A percentile compares a stretch with the other conserved stretches of the same genome.
These are phyloP conservation scores for Galago senegalensis DNA, from an alignment of 2,797 vertebrate species.

Conservation along the genomic window DNA sequence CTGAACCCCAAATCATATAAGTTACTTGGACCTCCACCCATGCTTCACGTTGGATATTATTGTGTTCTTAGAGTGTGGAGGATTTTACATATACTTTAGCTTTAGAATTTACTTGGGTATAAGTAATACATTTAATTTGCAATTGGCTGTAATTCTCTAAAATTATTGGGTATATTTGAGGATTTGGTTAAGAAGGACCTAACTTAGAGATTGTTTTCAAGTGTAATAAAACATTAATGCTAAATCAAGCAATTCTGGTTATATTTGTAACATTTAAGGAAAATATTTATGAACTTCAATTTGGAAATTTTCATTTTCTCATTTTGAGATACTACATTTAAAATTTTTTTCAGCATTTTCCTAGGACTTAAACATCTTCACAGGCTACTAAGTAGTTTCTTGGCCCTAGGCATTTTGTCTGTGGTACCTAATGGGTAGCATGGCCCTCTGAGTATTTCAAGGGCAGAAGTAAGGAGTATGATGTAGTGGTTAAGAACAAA, in stretches of 20 bases:
- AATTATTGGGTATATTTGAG: not conserved
- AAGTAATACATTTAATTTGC: not conserved
- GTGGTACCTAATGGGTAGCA: not conserved
- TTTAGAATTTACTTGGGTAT: not conserved
- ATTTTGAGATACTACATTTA: not conserved
- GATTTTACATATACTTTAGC: not conserved
- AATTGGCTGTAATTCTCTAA: not conserved
- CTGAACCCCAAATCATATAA: not conserved
- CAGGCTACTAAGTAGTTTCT: not conserved
- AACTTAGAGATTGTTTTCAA: conserved; percentile 25
- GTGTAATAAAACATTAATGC: not conserved
- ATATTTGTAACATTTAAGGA: not conserved
- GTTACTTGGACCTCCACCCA: not conserved
- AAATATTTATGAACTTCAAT: not conserved
- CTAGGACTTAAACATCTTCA: not conserved
- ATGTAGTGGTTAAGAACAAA: not conserved
- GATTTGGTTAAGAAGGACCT: not conserved
- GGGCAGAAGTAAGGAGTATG: not conserved
- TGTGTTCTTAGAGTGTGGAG: not conserved
- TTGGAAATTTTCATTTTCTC: not conserved
- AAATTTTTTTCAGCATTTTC: not conserved
- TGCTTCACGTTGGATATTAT: not conserved
- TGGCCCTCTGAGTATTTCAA: not conserved
- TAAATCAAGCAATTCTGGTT: not conserved
- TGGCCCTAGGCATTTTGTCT: not conserved